phyloP scores from a whole-genome alignment of 2,797 vertebrate genomes.

The Lepilemur ruficaudatus region DNA sequence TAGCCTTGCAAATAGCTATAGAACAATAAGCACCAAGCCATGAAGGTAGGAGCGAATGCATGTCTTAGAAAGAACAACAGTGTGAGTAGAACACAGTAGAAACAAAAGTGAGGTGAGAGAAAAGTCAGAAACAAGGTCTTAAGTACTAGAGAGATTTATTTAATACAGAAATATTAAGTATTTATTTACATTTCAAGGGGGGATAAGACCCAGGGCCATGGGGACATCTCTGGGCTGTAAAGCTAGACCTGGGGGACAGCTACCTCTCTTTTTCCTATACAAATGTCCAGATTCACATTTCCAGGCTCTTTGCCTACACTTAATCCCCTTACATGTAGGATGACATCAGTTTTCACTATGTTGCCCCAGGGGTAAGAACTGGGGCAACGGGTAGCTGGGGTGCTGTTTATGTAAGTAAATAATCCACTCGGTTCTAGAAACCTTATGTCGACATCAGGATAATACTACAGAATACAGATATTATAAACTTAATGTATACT shows the following conservation, averaged over 20 bases:
- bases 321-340: neutral
- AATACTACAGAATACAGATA: neutral
- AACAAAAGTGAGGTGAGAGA: neutral
- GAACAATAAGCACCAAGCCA: neutral
- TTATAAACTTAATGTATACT: neutral
- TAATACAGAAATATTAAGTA: neutral
- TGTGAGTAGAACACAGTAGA: neutral
- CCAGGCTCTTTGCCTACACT: neutral
- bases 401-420: neutral
- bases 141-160: neutral
- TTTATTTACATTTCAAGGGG: neutral
- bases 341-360: neutral
- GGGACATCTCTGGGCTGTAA: neutral
- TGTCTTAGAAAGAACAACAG: neutral
- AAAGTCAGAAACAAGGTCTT: neutral
- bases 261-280: neutral
- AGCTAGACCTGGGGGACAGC: neutral
- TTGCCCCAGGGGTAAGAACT: neutral
- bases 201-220: neutral
- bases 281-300: neutral
- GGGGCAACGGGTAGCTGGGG: neutral
- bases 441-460: neutral
- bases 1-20: neutral
- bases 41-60: neutral
- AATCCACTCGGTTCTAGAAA: neutral